Base-by-base conservation (phyloP, 2,888 invertebrate species). In the Rapana venosa region DNA sequence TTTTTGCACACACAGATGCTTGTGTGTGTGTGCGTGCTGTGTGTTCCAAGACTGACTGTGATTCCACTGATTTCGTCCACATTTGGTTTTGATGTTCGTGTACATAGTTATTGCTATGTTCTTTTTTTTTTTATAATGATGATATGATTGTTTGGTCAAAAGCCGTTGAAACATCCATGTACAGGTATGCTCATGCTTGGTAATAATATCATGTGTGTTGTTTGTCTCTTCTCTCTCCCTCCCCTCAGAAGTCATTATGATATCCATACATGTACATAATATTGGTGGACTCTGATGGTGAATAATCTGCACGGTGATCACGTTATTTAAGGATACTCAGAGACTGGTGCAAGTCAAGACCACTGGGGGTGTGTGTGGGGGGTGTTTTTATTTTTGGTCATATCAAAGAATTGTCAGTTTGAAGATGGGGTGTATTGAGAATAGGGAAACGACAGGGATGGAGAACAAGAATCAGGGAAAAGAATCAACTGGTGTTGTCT, bases 31-130 rank as follows among this genome's bases (percentile, higher is more conserved):
- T 26, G 26, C 13, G 66, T 66, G 66, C 13, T n/a, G 17, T 32
- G 26, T 47, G 81, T 83, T 83, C 81, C 81, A 47, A 83, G 81
- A 83, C 26, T 83, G 36, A 36, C 81, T 83, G 81, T 83, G 81
- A 83, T 83, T 83, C 81, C 81, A 47, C 4, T 26, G 6, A 83
- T 83, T 83, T 47, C 47, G 47, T 35, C 79, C 35, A 79, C 32
- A 26, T 5, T n/a, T 74, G 74, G 17, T 20, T 1, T 74, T 74
- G 11, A 22, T 74, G 26, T 74, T 11, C 32, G 5, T 35, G 77
- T 79, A 79, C 32, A 32, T 30, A 22, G 15, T 35, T 32, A 79
- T 79, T 15, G 35, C 32, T 15, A 17, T 79, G 77, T 47, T 47
- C 47, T 47, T 47, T n/a, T n/a, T n/a, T 17, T 20, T 77, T 30